Percentiles rank a stretch among this genome's conserved stretches.
Evolutionary conservation across 2,797 vertebrate genomes (phyloP).

Genomic region (Poecile montanus): DNA sequence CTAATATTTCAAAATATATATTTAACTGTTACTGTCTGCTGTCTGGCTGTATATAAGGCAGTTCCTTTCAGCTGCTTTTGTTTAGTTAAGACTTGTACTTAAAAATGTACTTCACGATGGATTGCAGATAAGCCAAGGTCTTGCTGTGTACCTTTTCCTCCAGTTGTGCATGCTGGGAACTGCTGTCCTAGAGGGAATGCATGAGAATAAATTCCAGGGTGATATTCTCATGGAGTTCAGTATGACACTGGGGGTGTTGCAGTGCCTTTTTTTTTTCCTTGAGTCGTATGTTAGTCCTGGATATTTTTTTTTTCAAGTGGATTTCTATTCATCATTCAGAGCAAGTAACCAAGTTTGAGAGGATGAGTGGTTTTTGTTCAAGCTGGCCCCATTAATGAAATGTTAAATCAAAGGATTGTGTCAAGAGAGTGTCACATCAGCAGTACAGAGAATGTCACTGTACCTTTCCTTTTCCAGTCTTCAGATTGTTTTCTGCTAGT

Average conservation of each 20-base stretch:
- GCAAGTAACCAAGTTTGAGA: neutral
- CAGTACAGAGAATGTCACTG: neutral
- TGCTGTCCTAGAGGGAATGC: neutral
- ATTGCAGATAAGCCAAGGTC: neutral
- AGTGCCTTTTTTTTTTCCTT: neutral
- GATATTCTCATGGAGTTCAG: neutral
- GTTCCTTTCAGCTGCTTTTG: neutral
- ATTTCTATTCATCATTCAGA: neutral
- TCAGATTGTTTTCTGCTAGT: neutral
- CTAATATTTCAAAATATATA: neutral
- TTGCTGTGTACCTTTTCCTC: neutral
- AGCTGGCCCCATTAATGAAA: neutral
- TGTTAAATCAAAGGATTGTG: neutral
- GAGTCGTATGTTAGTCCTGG: neutral
- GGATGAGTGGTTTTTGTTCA: neutral
- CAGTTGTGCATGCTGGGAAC: neutral
- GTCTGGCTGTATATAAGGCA: neutral
- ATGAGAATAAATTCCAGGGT: neutral
- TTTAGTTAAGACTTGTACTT: neutral
- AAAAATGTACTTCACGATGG: neutral
- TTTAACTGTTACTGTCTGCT: neutral
- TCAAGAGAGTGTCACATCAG: neutral
- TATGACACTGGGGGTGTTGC: neutral
- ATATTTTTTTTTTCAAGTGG: neutral
- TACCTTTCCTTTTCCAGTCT: neutral